Percentiles rank a stretch among this genome's conserved stretches.
phyloP scores from a whole-genome alignment of 2,797 vertebrate species.

The Sitta carolinensis region DNA sequence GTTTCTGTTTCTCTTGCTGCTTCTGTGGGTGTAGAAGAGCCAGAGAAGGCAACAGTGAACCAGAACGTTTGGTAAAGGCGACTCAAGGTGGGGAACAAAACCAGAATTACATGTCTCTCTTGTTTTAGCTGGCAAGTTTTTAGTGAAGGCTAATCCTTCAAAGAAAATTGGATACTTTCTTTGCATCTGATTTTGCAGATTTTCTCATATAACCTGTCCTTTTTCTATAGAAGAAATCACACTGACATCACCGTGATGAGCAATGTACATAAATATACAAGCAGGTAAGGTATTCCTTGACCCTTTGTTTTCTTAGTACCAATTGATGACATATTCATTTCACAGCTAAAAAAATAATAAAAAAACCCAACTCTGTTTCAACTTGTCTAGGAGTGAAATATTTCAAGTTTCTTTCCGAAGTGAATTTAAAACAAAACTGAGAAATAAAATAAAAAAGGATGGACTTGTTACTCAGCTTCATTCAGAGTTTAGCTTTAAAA shows the following conservation, averaged over 20 bases:
- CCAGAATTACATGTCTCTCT: not conserved
- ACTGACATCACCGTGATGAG: not conserved
- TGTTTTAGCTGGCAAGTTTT: not conserved
- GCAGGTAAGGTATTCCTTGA: not conserved
- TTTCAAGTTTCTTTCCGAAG: conserved; percentile 6
- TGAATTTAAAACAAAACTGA: not conserved
- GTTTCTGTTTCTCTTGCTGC: not conserved
- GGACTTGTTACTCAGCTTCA: not conserved
- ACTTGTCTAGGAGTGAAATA: not conserved
- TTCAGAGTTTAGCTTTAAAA: not conserved
- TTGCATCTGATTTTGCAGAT: not conserved
- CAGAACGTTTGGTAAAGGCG: not conserved
- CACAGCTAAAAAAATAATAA: conserved; percentile 7
- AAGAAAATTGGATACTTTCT: not conserved
- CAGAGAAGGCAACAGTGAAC: fast-evolving
- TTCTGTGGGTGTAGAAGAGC: not conserved
- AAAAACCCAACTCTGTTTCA: not conserved
- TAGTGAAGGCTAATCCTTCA: not conserved
- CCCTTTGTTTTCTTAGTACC: conserved; percentile 18
- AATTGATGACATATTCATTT: conserved; percentile 4
- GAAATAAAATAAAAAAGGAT: not conserved
- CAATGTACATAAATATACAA: not conserved
- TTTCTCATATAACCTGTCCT: not conserved
- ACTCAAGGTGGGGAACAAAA: not conserved
- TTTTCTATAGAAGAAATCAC: not conserved